A percentile compares a stretch with the other conserved stretches of the same genome.
phyloP scores from a whole-genome alignment of 2,888 invertebrate genomes.

The Acleris sparsana region DNA sequence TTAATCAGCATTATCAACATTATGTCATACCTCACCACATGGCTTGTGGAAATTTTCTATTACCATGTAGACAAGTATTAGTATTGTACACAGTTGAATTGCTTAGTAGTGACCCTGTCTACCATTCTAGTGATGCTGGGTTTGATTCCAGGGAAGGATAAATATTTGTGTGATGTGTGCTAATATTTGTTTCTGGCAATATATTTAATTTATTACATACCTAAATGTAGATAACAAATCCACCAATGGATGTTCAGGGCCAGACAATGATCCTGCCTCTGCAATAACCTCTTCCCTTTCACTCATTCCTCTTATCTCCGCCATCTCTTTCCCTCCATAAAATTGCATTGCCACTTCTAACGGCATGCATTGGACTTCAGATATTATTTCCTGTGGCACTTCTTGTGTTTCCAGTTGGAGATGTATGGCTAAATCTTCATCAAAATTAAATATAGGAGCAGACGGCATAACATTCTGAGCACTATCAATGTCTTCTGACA shows the following conservation, averaged over 20 bases:
- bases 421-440: slow-evolving; percentile 43
- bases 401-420: slow-evolving; percentile 37
- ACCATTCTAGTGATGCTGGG: too few species aligned
- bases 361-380: slow-evolving; percentile 59
- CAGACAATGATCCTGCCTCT: slow-evolving; percentile 62
- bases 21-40: too few species aligned
- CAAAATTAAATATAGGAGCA: slow-evolving; percentile 58
- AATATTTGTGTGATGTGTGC: too few species aligned
- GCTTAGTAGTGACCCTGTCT: too few species aligned
- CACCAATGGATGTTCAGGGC: slow-evolving; percentile 71
- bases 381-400: slow-evolving; percentile 38
- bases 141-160: too few species aligned
- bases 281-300: slow-evolving; percentile 67
- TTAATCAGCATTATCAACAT: too few species aligned
- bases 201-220: slow-evolving; percentile 44
- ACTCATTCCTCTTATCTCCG: slow-evolving; percentile 64
- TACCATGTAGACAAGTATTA: too few species aligned
- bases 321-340: slow-evolving; percentile 67
- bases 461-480: slow-evolving; percentile 54
- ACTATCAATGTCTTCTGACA: not conserved
- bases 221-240: slow-evolving; percentile 74
- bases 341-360: slow-evolving; percentile 65
- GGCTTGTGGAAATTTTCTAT: too few species aligned
- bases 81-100: too few species aligned
- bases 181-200: too few species aligned